These are phyloP conservation scores for Scaptomyza cyrtandrae DNA, from an alignment of 2,888 invertebrate species.

Conservation along the genomic window DNA sequence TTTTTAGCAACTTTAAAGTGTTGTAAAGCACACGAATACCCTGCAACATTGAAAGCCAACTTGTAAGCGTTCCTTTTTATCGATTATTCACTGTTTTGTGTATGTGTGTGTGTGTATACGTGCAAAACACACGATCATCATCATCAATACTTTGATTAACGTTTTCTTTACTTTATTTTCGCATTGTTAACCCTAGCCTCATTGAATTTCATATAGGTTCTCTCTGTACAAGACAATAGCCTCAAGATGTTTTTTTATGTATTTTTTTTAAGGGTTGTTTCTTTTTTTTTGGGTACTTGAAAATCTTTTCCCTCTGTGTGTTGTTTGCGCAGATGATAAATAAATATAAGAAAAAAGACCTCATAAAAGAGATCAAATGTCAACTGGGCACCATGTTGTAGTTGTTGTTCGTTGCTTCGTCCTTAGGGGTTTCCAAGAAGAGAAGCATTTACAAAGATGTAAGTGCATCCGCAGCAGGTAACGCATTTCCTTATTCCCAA, in stretches of 20 bases:
- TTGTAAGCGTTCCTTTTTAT: not conserved
- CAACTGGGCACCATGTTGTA: slow-evolving; percentile 63
- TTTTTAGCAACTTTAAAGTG: too few species aligned
- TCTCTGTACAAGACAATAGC: slow-evolving; percentile 4
- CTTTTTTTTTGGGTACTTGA: slow-evolving; percentile 44
- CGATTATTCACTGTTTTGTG: not conserved
- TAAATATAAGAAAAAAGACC: slow-evolving; percentile 51
- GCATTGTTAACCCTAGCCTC: slow-evolving; percentile 21
- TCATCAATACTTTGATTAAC: slow-evolving; percentile 3
- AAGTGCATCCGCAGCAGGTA: slow-evolving; percentile 67
- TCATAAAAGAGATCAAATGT: slow-evolving; percentile 78
- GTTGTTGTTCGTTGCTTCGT: slow-evolving; percentile 25
- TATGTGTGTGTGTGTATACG: slow-evolving; percentile 25
- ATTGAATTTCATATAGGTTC: slow-evolving; percentile 27
- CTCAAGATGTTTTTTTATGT: slow-evolving; percentile 3
- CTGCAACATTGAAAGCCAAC: too few species aligned
- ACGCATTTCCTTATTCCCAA: slow-evolving; percentile 69
- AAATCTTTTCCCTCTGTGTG: slow-evolving; percentile 15
- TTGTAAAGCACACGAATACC: not conserved
- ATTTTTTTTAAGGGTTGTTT: slow-evolving; percentile 49
- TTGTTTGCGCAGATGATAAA: slow-evolving; percentile 37
- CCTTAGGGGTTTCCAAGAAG: slow-evolving; percentile 64
- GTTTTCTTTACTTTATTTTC: slow-evolving; percentile 1
- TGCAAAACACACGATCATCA: slow-evolving; percentile 46
- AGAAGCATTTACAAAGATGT: slow-evolving; percentile 48